A percentile compares a stretch with the other conserved stretches of the same genome.
Conservation (phyloP, 30 jellyfish, hydroid and myxozoan genomes). For the Rhopilema esculentum region DNA sequence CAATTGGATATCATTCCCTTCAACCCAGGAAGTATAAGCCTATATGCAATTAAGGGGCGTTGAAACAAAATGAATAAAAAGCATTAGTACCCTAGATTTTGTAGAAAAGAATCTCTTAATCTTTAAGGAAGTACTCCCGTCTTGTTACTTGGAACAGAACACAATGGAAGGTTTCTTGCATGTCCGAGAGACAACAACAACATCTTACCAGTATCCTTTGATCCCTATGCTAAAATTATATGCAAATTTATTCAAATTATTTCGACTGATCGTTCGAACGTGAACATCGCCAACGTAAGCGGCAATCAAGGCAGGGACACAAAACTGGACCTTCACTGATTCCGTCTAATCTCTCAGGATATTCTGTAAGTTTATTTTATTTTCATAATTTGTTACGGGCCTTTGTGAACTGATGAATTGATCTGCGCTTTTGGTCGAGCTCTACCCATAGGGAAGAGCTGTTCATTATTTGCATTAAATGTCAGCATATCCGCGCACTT, state of each 20-base stretch:
- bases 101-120: too few species aligned
- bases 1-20: too few species aligned
- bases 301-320: not conserved
- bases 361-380: not conserved
- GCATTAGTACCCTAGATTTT: too few species aligned
- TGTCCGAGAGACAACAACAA: too few species aligned
- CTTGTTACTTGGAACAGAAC: too few species aligned
- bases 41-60: too few species aligned
- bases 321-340: not conserved
- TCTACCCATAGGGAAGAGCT: not conserved
- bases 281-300: not conserved
- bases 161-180: too few species aligned
- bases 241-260: not conserved
- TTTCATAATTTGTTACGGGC: not conserved
- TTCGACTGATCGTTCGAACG: not conserved
- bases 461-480: not conserved
- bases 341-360: not conserved
- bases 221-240: not conserved
- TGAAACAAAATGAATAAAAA: too few species aligned
- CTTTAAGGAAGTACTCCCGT: too few species aligned
- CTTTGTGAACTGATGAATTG: not conserved
- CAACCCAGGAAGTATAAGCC: too few species aligned
- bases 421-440: not conserved
- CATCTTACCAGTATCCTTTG: too few species aligned
- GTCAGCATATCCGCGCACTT: not conserved